Evolutionary conservation across 2,113 vertebrate genomes (phyloP).

Genomic region (Heterotilapia buettikoferi): DNA sequence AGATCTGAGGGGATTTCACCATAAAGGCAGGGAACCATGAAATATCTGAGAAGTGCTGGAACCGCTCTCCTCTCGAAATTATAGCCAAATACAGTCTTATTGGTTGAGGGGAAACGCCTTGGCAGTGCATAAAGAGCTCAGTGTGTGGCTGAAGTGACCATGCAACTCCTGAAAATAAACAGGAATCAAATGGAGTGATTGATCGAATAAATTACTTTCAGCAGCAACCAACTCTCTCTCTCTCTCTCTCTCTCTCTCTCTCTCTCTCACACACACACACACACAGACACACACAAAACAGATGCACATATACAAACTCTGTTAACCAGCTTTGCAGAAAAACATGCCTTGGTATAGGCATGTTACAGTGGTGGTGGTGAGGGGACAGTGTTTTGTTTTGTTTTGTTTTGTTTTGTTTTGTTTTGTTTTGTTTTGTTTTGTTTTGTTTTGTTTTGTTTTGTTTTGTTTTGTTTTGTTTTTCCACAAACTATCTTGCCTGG

Average conservation of each 20-base stretch:
- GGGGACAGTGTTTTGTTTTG: background rate
- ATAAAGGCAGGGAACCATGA: slow-evolving; percentile 55
- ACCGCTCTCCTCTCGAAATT: slow-evolving; percentile 47
- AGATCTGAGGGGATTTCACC: slow-evolving; percentile 59
- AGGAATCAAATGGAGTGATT: slow-evolving; percentile 68
- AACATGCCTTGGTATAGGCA: background rate
- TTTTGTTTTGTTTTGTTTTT: background rate
- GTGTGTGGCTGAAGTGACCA: slow-evolving; percentile 58
- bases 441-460: background rate
- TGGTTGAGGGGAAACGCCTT: slow-evolving; percentile 37
- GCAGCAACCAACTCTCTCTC: slow-evolving; percentile 13
- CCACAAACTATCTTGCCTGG: rapidly evolving
- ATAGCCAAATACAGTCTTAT: slow-evolving; percentile 17
- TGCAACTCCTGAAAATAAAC: slow-evolving; percentile 69
- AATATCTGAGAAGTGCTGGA: slow-evolving; percentile 61
- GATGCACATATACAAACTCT: slow-evolving; percentile 8
- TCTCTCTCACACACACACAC: background rate
- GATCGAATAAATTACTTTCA: slow-evolving; percentile 64
- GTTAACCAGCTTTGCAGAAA: slow-evolving; percentile 8
- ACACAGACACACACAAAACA: background rate
- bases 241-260: background rate
- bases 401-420: background rate
- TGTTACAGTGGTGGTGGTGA: background rate
- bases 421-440: background rate
- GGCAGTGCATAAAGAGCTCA: slow-evolving; percentile 57